A percentile compares a stretch with the other conserved stretches of the same genome.
These are phyloP conservation scores for Eulithis prunata DNA, from an alignment of 2,888 invertebrate species.

Conservation along the genomic window DNA sequence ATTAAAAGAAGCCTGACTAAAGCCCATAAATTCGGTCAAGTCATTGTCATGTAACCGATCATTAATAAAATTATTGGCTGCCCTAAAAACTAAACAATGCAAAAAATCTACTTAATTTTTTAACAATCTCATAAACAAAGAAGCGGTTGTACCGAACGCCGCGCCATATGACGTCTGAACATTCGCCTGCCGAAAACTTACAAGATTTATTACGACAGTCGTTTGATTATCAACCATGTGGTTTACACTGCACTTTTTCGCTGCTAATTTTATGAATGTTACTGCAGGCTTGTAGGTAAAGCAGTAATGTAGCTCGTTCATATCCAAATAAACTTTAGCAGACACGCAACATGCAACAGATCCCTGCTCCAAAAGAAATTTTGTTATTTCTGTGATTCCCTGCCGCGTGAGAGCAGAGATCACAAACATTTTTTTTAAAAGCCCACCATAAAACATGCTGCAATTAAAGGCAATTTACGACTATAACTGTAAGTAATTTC, in stretches of 20 bases:
- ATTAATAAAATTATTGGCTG: conserved; percentile 57
- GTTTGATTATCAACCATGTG: conserved; percentile 33
- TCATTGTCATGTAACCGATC: conserved; percentile 55
- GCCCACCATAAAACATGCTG: conserved; percentile 48
- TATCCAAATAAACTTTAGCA: conserved; percentile 57
- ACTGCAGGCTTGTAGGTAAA: conserved; percentile 29
- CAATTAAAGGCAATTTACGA: conserved; percentile 57
- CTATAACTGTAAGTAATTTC: conserved; percentile 57
- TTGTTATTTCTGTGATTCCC: conserved; percentile 67
- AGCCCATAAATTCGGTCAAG: conserved; percentile 44
- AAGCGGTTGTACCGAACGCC: conserved; percentile 72
- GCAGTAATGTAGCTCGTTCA: conserved; percentile 56
- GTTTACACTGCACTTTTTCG: conserved; percentile 51
- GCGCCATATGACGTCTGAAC: conserved; percentile 76
- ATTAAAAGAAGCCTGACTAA: conserved; percentile 36
- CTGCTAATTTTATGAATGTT: conserved; percentile 14
- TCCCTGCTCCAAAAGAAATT: conserved; percentile 64
- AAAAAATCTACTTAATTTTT: conserved; percentile 64
- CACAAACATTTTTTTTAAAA: conserved; percentile 53
- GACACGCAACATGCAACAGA: conserved; percentile 59
- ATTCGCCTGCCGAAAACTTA: conserved; percentile 59
- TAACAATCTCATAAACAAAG: conserved; percentile 74
- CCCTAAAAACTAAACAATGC: conserved; percentile 57
- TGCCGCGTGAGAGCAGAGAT: conserved; percentile 60
- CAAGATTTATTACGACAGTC: conserved; percentile 65